Evolutionary conservation across 2,888 invertebrate species (phyloP).

Genomic region (Charanyca ferruginea): DNA sequence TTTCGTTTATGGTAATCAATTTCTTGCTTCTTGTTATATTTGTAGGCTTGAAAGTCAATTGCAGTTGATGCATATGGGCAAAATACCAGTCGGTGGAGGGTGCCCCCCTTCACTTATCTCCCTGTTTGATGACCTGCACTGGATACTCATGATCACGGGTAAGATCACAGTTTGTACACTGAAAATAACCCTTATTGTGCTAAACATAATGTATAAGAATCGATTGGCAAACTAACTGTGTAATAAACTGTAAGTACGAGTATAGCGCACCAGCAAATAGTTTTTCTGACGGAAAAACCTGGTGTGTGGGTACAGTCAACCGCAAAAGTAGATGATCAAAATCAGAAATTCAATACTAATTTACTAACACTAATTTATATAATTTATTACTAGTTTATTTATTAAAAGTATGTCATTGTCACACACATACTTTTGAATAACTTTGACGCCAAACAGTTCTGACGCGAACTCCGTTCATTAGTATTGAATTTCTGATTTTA

Average conservation of each 20-base stretch:
- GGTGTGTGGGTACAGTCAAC: no score
- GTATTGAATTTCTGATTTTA: no score
- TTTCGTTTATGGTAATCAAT: background rate
- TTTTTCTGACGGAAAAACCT: no score
- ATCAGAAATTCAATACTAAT: no score
- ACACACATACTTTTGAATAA: no score
- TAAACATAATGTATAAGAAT: background rate
- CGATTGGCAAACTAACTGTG: background rate
- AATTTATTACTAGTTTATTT: no score
- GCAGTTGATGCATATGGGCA: constrained; percentile 86
- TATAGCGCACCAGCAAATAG: background rate
- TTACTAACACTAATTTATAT: no score
- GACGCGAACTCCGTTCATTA: no score
- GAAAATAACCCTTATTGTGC: background rate
- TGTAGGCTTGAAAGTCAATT: constrained; percentile 79
- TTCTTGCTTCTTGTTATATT: background rate
- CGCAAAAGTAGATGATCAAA: no score
- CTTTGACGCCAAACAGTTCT: no score
- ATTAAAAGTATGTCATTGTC: no score
- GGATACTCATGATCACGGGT: constrained; percentile 95
- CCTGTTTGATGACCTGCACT: constrained; percentile 97
- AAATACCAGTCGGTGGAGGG: constrained; percentile 79
- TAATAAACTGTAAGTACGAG: background rate
- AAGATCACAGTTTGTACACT: constrained; percentile 70
- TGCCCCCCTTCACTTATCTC: constrained; percentile 91